Percentiles rank a stretch among this genome's conserved stretches.
Evolutionary conservation across 1,140 invertebrate species (phyloP).

Genomic region (Spodoptera frugiperda): DNA sequence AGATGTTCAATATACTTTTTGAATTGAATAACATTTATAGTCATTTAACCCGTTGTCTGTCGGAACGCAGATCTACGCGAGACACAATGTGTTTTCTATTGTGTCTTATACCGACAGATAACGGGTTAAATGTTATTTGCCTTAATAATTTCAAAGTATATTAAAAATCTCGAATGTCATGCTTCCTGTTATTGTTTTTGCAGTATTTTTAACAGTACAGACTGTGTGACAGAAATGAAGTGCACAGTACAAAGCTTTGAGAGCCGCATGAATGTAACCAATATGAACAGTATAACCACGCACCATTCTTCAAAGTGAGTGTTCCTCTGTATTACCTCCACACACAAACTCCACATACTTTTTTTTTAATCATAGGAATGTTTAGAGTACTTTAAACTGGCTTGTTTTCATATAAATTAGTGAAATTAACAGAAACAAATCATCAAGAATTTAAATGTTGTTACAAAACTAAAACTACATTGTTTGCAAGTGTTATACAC

Average conservation of each 20-base stretch:
- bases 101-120: too few relatives aligned
- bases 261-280: slow-evolving; percentile 82
- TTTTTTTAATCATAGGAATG: too few relatives aligned
- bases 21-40: slow-evolving; percentile 18
- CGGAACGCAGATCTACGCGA: too few relatives aligned
- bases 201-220: slow-evolving; percentile 85
- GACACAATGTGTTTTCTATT: too few relatives aligned
- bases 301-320: slow-evolving; percentile 81
- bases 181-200: slow-evolving; percentile 83
- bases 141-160: slow-evolving; percentile 44
- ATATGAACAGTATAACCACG: slow-evolving; percentile 76
- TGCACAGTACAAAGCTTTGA: slow-evolving; percentile 82
- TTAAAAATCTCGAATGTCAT: slow-evolving; percentile 56
- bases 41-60: too few relatives aligned
- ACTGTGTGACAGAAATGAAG: slow-evolving; percentile 83
- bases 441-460: not conserved
- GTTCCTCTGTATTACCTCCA: slow-evolving; percentile 55
- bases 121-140: not conserved
- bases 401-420: slow-evolving; percentile 13
- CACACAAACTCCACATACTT: not conserved
- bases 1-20: slow-evolving; percentile 48
- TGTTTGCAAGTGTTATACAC: not conserved
- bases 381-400: not conserved
- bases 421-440: not conserved
- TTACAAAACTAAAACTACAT: not conserved